These are phyloP conservation scores for Seladonia tumulorum DNA, from an alignment of 2,888 invertebrate species.

Conservation along the genomic window DNA sequence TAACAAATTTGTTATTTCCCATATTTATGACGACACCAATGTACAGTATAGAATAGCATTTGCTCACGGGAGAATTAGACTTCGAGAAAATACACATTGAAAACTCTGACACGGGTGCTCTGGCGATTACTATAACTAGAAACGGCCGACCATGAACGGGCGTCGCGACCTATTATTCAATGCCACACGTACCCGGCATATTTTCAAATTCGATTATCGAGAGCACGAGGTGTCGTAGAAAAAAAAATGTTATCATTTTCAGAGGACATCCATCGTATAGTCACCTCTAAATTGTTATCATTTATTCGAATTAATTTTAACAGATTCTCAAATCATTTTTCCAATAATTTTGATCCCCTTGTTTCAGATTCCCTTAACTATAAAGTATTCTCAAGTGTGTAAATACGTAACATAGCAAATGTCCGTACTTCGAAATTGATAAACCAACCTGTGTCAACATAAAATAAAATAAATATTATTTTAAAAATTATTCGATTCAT, in stretches of 20 bases:
- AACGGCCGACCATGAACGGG: background rate
- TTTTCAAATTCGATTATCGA: background rate
- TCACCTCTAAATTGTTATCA: background rate
- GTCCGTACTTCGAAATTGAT: too few relatives aligned
- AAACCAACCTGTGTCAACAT: too few relatives aligned
- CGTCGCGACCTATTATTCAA: background rate
- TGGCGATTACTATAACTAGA: background rate
- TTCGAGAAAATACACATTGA: background rate
- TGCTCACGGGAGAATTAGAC: background rate
- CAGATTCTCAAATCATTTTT: background rate
- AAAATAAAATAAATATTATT: background rate
- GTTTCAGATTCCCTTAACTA: background rate
- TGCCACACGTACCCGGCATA: background rate
- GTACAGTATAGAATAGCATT: background rate
- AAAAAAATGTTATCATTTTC: background rate
- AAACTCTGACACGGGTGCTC: background rate
- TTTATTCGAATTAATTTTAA: background rate
- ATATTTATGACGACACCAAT: background rate
- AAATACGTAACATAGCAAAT: too few relatives aligned
- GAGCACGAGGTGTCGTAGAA: background rate
- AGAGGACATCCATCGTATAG: background rate
- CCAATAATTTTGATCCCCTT: background rate
- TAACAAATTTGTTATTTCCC: background rate
- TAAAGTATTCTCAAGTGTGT: too few relatives aligned
- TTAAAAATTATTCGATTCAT: background rate